These are phyloP conservation scores for Macrosteles quadrilineatus DNA, from an alignment of 1,140 invertebrate genomes.

Conservation along the genomic window DNA sequence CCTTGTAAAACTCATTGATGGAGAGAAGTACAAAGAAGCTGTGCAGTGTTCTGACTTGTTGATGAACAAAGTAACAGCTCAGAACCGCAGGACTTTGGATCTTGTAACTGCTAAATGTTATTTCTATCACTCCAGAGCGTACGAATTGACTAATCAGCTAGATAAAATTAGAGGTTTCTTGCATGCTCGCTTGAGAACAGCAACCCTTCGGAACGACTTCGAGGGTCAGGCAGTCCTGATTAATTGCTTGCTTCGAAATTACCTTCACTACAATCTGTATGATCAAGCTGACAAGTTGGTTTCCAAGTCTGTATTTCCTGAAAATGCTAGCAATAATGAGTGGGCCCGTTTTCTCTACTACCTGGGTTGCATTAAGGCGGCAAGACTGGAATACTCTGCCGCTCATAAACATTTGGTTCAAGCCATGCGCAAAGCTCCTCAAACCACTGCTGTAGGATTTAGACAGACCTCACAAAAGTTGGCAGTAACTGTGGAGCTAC, in stretches of 20 bases:
- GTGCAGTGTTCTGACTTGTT: constrained; percentile 78
- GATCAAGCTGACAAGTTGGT: constrained; percentile 96
- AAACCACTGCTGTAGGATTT: constrained; percentile 97
- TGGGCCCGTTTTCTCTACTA: constrained; percentile 98
- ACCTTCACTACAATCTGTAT: constrained; percentile 94
- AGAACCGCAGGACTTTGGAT: constrained; percentile 93
- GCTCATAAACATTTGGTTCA: constrained; percentile 96
- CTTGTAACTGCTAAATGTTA: constrained; percentile 95
- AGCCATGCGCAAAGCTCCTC: constrained; percentile 93
- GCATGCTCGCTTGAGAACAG: constrained; percentile 88
- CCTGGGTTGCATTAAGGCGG: constrained; percentile 95
- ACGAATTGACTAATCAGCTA: constrained; percentile 86
- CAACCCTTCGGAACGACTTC: constrained; percentile 92
- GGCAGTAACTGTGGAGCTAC: constrained; percentile 92
- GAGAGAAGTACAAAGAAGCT: constrained; percentile 72
- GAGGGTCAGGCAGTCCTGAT: constrained; percentile 97
- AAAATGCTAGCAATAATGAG: constrained; percentile 97
- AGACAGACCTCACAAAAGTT: constrained; percentile 97
- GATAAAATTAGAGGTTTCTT: constrained; percentile 88
- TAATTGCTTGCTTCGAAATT: constrained; percentile 94
- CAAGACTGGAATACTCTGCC: constrained; percentile 94
- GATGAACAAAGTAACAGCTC: constrained; percentile 82
- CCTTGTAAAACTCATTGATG: constrained; percentile 87
- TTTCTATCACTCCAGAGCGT: constrained; percentile 93
- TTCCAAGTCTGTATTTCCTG: constrained; percentile 94